phyloP scores from a whole-genome alignment of 2,888 invertebrate species.

The Azorinus chamasolen region DNA sequence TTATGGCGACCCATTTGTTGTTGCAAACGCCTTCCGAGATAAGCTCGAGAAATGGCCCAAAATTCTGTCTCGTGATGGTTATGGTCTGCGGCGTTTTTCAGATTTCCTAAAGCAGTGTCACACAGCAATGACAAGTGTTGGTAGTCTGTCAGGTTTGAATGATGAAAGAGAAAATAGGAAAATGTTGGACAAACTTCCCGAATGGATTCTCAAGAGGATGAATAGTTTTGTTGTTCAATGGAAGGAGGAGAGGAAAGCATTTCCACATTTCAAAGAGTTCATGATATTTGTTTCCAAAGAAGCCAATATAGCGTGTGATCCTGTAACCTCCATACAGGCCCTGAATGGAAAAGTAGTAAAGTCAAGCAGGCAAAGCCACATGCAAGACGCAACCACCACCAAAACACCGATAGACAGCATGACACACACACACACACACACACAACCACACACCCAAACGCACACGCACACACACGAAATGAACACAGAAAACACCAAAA shows the following conservation, averaged over 20 bases:
- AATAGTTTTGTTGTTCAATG: not conserved
- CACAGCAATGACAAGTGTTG: not conserved
- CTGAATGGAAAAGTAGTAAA: too few species aligned
- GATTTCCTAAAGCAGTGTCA: constrained; percentile 2
- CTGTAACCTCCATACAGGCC: not conserved
- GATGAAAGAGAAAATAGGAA: constrained; percentile 6
- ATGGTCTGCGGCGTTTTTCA: not conserved
- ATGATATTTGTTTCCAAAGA: not conserved
- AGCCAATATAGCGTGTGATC: constrained; percentile 6
- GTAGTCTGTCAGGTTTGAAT: not conserved
- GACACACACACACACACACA: too few species aligned
- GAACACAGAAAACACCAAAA: too few species aligned
- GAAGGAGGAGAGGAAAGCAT: not conserved
- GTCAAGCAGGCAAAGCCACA: too few species aligned
- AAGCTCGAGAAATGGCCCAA: constrained; percentile 6
- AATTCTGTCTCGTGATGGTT: constrained; percentile 1
- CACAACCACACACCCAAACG: too few species aligned
- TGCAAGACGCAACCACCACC: too few species aligned
- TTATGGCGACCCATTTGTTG: constrained; percentile 1
- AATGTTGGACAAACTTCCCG: not conserved
- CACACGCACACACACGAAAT: too few species aligned
- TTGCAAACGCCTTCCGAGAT: not conserved
- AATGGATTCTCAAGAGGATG: not conserved
- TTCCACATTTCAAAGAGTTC: constrained; percentile 4
- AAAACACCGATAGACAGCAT: too few species aligned